Evolutionary conservation across 2,888 invertebrate species (phyloP).

Genomic region (Microlaimidae sp.): DNA sequence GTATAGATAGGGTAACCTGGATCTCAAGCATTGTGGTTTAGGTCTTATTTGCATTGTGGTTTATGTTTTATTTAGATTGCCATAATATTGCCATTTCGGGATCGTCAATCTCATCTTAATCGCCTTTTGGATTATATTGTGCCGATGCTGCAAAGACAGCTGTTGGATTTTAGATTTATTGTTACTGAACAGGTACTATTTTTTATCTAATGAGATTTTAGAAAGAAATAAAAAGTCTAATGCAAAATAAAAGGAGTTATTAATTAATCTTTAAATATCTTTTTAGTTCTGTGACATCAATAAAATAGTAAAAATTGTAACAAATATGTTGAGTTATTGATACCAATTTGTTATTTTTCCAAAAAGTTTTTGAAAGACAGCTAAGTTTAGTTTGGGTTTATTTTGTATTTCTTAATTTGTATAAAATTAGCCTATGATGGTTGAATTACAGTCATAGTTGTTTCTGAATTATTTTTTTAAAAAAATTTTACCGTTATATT

Average conservation of each 20-base stretch:
- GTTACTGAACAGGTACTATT: constrained; percentile 32
- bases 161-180: constrained; percentile 34
- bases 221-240: background rate
- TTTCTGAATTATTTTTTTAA: too few relatives aligned
- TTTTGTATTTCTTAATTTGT: too few relatives aligned
- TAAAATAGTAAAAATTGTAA: background rate
- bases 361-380: too few relatives aligned
- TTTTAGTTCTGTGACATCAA: background rate
- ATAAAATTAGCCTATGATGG: too few relatives aligned
- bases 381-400: too few relatives aligned
- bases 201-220: too few relatives aligned
- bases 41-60: background rate
- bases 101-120: constrained; percentile 30
- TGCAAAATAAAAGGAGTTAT: background rate
- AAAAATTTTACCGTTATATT: too few relatives aligned
- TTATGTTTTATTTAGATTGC: constrained; percentile 27
- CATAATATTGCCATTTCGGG: constrained; percentile 36
- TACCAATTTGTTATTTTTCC: too few relatives aligned
- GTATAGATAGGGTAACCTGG: background rate
- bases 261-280: background rate
- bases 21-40: background rate
- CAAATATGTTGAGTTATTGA: background rate
- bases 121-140: constrained; percentile 33
- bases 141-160: constrained; percentile 31
- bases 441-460: too few relatives aligned